Conservation (phyloP, 2,113 vertebrate genomes). For the Lamprologus tigripictilis region DNA sequence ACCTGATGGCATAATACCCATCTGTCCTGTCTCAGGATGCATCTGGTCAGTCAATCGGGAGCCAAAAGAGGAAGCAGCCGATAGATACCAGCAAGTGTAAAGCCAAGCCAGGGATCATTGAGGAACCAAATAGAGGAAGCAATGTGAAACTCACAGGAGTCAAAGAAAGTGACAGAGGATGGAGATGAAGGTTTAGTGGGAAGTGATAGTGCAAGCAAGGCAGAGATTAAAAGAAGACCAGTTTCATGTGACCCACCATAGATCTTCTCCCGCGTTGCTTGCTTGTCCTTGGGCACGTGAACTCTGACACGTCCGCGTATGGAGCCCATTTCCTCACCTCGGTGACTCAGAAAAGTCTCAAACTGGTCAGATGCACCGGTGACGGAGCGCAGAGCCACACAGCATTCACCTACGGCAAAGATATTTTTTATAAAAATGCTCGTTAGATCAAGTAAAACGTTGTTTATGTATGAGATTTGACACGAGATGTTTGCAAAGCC, state of each 20-base stretch:
- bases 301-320: constrained; percentile 75
- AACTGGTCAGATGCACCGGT: constrained; percentile 69
- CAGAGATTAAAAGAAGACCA: neutral
- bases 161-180: constrained; percentile 1
- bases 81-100: constrained; percentile 51
- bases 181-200: constrained; percentile 32
- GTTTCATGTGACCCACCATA: constrained; percentile 66
- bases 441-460: neutral
- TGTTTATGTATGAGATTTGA: neutral
- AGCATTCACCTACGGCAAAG: constrained; percentile 75
- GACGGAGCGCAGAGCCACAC: constrained; percentile 62
- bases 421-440: neutral
- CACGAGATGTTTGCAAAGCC: neutral
- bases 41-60: constrained; percentile 61
- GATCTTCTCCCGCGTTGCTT: constrained; percentile 65
- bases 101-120: constrained; percentile 51
- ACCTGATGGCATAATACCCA: constrained; percentile 40
- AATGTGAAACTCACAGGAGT: constrained; percentile 12
- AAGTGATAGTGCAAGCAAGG: constrained; percentile 49
- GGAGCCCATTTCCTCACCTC: constrained; percentile 83
- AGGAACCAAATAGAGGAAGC: constrained; percentile 66
- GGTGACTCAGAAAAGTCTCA: constrained; percentile 81
- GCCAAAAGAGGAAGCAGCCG: constrained; percentile 65
- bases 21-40: constrained; percentile 60
- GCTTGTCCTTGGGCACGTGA: constrained; percentile 66